A percentile compares a stretch with the other conserved stretches of the same genome.
Conservation (phyloP, 2,888 invertebrate species). For the Luperina nickerlii region DNA sequence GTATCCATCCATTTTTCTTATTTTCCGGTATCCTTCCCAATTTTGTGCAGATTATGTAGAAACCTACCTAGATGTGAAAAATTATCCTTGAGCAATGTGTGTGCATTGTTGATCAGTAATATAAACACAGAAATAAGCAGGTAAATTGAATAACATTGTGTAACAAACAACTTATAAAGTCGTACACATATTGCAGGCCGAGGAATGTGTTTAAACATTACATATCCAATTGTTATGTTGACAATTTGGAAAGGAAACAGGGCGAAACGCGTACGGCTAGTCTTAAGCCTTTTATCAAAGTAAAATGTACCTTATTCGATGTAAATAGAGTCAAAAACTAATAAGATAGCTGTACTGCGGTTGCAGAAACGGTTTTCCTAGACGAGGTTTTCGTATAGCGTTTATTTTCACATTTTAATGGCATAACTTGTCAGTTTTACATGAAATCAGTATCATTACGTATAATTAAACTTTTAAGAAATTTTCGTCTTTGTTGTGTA, state of each 20-base stretch:
- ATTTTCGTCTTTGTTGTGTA: constrained; percentile 53
- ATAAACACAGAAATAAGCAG: constrained; percentile 10
- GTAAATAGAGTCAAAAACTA: constrained; percentile 53
- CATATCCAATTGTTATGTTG: constrained; percentile 79
- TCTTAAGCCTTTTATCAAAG: constrained; percentile 38
- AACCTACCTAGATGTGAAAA: background rate
- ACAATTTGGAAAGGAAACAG: constrained; percentile 86
- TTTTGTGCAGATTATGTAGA: background rate
- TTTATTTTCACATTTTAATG: constrained; percentile 71
- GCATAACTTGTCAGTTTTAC: constrained; percentile 68
- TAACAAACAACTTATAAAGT: constrained; percentile 61
- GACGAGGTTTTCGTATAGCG: constrained; percentile 64
- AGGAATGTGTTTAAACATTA: constrained; percentile 72
- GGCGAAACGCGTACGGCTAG: constrained; percentile 77
- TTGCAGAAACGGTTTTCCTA: constrained; percentile 69
- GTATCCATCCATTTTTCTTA: background rate
- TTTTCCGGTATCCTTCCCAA: background rate
- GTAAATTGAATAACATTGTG: constrained; percentile 53
- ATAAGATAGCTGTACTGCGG: constrained; percentile 47
- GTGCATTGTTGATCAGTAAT: background rate
- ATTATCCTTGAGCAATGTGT: background rate
- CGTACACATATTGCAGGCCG: constrained; percentile 61
- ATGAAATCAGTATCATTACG: constrained; percentile 65
- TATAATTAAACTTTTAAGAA: constrained; percentile 60
- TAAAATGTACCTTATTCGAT: constrained; percentile 58